Conservation (phyloP, 2,888 invertebrate genomes). For the Monoplex corrugatus region DNA sequence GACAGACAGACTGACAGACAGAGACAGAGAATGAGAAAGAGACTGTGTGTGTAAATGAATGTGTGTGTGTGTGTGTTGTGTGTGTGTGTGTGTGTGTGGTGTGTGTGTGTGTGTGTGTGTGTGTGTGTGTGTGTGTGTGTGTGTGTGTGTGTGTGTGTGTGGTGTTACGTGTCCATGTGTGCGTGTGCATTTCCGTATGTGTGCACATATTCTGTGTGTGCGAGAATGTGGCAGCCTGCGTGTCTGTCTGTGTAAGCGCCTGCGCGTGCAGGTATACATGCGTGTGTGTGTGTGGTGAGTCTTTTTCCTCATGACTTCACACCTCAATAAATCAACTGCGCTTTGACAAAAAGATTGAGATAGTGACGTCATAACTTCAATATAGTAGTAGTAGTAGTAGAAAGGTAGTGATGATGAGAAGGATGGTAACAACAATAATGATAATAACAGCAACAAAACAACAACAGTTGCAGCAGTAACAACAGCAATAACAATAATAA, state of each 20-base stretch:
- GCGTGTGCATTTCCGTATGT: too few relatives aligned
- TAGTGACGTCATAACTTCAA: background rate
- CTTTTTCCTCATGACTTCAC: too few relatives aligned
- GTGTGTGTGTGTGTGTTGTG: too few relatives aligned
- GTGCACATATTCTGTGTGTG: background rate
- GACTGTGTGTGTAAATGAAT: too few relatives aligned
- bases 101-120: background rate
- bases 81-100: background rate
- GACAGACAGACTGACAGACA: background rate
- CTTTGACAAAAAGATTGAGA: too few relatives aligned
- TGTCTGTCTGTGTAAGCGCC: background rate
- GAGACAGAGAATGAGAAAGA: background rate
- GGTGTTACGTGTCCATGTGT: too few relatives aligned
- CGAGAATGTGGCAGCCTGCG: background rate
- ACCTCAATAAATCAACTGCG: too few relatives aligned
- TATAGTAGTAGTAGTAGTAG: background rate
- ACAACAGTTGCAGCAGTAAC: background rate
- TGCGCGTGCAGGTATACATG: background rate
- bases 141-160: background rate
- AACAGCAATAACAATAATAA: background rate
- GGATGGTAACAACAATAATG: background rate
- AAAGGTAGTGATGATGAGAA: background rate
- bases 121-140: background rate
- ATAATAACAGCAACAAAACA: background rate
- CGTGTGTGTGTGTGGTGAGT: background rate